Base-by-base conservation (phyloP, 2,797 vertebrate genomes). In the Tragopan temminckii region DNA sequence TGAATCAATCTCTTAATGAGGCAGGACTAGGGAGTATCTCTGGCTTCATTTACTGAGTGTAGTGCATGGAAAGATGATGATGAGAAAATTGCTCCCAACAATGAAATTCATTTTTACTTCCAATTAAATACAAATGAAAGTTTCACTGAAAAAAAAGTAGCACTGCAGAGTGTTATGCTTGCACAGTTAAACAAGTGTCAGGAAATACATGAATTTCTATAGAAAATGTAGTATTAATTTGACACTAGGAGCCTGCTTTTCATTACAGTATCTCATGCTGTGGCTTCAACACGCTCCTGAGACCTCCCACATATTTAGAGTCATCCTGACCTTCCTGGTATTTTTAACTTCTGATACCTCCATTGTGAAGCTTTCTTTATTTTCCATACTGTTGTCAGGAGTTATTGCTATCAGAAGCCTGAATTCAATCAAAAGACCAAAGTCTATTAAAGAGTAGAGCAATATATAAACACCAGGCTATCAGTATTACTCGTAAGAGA, bases 91-190 rank as follows among this genome's bases (percentile, higher is more conserved):
- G 40, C 50, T 53, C 48, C 45, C 3, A 1, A 67, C 36, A 88
- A 59, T 46, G 9, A 81, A 36, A 84, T 70, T 76, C 78, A 46
- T 80, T 88, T 96, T 85, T 88, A 52, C 19, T 79, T 58, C 35
- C 17, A 79, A 45, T 59, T 63, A 53, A 81, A 85, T 88, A 38
- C 6, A 67, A 71, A 83, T 13, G 10, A 78, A 61, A 93, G 52
- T 24, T 29, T 53, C 12, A 17, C 5, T 75, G 31, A 63, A 89
- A 77, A 76, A 46, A 55, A 82, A 52, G 14, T 4, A 72, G 42
- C 25, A 71, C 36, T n/a, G 50, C 29, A 40, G 69, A 43, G 75
- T 70, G 35, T 48, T 57, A 69, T 1, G 1, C 80, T 61, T 55
- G 5, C 46, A 80, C 0, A 4, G 43, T 43, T 79, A 75, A 88